Percentiles rank a stretch among this genome's conserved stretches.
Evolutionary conservation across 2,797 vertebrate species (phyloP).

Genomic region (Lemur catta): DNA sequence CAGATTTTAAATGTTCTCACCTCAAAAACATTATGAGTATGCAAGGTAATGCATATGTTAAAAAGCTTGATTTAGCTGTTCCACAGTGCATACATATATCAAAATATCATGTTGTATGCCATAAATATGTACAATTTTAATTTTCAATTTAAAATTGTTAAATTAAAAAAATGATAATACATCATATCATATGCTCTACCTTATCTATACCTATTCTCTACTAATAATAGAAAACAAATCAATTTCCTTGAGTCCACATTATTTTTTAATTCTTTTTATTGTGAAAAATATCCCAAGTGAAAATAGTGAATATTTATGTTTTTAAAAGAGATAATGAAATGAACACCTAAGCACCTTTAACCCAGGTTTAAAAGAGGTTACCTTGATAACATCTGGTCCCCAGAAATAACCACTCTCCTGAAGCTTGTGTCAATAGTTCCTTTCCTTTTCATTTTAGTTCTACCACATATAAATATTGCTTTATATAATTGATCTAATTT

Average conservation of each 20-base stretch:
- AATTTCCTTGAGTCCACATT: background rate
- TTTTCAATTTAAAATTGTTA: background rate
- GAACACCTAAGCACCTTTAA: background rate
- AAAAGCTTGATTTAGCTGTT: background rate
- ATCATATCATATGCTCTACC: background rate
- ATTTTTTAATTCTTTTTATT: background rate
- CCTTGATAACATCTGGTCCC: background rate
- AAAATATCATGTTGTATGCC: background rate
- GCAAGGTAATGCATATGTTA: background rate
- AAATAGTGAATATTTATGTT: background rate
- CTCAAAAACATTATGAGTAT: background rate
- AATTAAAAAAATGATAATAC: background rate
- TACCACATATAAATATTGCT: background rate
- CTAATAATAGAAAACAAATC: background rate
- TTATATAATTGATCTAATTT: background rate
- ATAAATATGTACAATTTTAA: background rate
- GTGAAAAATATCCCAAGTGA: background rate
- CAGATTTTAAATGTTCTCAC: background rate
- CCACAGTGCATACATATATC: background rate
- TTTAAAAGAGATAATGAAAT: background rate
- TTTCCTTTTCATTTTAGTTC: constrained; percentile 10
- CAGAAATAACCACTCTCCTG: background rate
- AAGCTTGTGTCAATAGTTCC: background rate
- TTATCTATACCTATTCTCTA: background rate
- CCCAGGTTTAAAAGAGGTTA: background rate